Base-by-base conservation (phyloP, 2,797 vertebrate genomes). In the Coregonus suidteri region DNA sequence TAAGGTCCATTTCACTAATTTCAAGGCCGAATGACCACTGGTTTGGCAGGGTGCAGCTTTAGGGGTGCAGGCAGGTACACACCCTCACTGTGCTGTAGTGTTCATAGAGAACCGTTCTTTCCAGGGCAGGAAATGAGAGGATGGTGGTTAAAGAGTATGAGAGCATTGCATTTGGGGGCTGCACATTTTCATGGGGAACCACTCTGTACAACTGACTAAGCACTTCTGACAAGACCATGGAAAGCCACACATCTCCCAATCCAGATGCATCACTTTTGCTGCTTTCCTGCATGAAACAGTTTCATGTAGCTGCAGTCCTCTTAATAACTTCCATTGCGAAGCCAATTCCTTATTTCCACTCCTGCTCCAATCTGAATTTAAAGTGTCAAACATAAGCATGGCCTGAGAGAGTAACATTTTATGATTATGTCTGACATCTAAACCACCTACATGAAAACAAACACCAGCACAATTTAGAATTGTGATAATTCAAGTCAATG, bases 71-170 rank as follows among this genome's bases (percentile, higher is more conserved):
- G 78, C 79, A 82, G 77, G 78, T 75, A 89, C 86, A 89, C 87
- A 76, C 84, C 86, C 87, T 88, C 67, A 7, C 72, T 76, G 83
- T 81, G 83, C 73, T 82, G 35, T 16, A 37, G 34, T 87, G 81
- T 73, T 66, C 68, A 83, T 82, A 88, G 77, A 88, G 79, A 84
- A 87, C 80, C 71, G 81, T 87, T 93, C 82, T 93, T 93, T 89
- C 87, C 88, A 90, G 83, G 78, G 68, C 87, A 92, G 92, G 88
- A 93, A 93, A 92, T 91, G 88, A 93, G 89, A 88, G 82, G 87
- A 89, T 86, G 87, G 88, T 87, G 84, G 83, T 80, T 88, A 66
- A 89, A 91, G 41, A 47, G 41, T 47, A 47, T 47, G 79, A 91
- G 82, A 79, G 86, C 87, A 92, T 91, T 88, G 78, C 78, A 82